These are phyloP conservation scores for Phaedon cochleariae DNA, from an alignment of 2,888 invertebrate genomes.

Conservation along the genomic window DNA sequence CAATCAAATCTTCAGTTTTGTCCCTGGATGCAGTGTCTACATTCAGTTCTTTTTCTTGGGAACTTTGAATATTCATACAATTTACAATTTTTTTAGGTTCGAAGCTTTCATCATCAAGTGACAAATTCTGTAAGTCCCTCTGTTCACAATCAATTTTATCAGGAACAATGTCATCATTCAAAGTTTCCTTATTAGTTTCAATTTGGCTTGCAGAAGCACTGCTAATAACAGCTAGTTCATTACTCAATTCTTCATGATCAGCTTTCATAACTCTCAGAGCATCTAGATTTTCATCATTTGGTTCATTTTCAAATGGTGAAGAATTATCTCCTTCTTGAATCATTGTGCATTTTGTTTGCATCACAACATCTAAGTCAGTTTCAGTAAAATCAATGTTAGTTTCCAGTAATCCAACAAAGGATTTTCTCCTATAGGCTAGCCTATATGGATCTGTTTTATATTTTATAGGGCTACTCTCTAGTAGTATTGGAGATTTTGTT, in stretches of 20 bases:
- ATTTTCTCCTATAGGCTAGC: slow-evolving; percentile 56
- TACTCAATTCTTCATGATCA: slow-evolving; percentile 2
- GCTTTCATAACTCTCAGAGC: too few relatives aligned
- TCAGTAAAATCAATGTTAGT: slow-evolving; percentile 71
- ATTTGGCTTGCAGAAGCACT: too few relatives aligned
- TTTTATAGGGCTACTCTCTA: slow-evolving; percentile 54
- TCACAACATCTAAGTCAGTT: slow-evolving; percentile 59
- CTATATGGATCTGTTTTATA: slow-evolving; percentile 56
- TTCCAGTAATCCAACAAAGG: slow-evolving; percentile 65
- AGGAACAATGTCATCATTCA: too few relatives aligned
- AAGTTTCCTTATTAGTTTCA: not conserved
- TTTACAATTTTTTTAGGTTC: not conserved
- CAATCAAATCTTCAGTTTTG: not conserved
- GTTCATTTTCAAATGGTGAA: not conserved
- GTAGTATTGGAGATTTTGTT: slow-evolving; percentile 57
- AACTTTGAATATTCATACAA: not conserved
- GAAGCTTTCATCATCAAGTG: not conserved
- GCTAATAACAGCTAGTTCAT: too few relatives aligned
- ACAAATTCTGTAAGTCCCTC: not conserved
- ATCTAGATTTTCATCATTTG: not conserved
- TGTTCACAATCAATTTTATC: too few relatives aligned
- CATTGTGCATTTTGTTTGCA: slow-evolving; percentile 43
- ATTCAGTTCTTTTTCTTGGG: not conserved
- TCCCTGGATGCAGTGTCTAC: not conserved
- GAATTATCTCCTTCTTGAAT: slow-evolving; percentile 18